A percentile compares a stretch with the other conserved stretches of the same genome.
Evolutionary conservation across 1,140 invertebrate species (phyloP).

Genomic region (Drosophila pachea): DNA sequence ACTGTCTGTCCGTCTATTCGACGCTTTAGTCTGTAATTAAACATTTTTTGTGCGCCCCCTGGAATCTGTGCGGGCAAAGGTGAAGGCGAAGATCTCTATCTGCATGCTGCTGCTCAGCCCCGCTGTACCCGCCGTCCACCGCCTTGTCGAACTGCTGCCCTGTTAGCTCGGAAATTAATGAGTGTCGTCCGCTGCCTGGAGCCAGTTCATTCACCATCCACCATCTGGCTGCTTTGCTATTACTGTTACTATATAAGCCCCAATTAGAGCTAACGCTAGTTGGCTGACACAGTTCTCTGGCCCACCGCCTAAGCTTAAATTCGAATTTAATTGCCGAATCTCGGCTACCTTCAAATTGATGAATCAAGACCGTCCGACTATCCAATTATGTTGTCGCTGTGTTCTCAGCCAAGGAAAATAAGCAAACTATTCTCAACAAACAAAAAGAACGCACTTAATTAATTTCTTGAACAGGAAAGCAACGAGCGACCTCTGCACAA

Average conservation of each 20-base stretch:
- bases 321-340: slow-evolving; percentile 64
- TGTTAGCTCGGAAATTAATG: slow-evolving; percentile 55
- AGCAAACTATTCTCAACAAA: slow-evolving; percentile 19
- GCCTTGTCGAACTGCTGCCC: slow-evolving; percentile 19
- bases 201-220: slow-evolving; percentile 48
- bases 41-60: slow-evolving; percentile 44
- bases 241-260: slow-evolving; percentile 42
- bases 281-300: slow-evolving; percentile 36
- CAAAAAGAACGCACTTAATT: slow-evolving; percentile 2
- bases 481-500: background rate
- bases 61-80: slow-evolving; percentile 32
- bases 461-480: background rate
- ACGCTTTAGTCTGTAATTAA: slow-evolving; percentile 63
- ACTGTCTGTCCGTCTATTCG: slow-evolving; percentile 20
- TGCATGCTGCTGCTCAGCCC: background rate
- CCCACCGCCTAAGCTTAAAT: slow-evolving; percentile 39
- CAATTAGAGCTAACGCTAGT: slow-evolving; percentile 61
- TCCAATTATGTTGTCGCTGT: background rate
- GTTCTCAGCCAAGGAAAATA: slow-evolving; percentile 4
- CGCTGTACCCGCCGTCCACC: background rate
- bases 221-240: slow-evolving; percentile 22
- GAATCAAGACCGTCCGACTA: slow-evolving; percentile 33
- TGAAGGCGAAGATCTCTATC: slow-evolving; percentile 53
- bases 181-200: slow-evolving; percentile 42
- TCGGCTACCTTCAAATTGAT: slow-evolving; percentile 61